phyloP scores from a whole-genome alignment of 2,113 vertebrate species.

The Callipepla squamata region DNA sequence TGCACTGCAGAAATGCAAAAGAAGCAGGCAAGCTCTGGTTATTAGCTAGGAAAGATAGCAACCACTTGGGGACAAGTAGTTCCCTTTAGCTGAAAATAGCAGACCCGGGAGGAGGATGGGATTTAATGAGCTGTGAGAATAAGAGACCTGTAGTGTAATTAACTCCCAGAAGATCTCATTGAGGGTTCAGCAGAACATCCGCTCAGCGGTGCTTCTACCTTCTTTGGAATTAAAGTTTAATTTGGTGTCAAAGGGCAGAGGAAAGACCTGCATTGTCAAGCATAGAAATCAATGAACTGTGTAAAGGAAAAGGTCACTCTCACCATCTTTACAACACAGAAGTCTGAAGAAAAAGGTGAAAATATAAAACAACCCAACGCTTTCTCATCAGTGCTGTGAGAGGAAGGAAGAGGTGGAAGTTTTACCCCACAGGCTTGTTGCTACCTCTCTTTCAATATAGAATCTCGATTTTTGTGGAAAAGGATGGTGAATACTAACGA shows the following conservation, averaged over 20 bases:
- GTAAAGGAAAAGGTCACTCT: background rate
- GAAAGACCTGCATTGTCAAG: conserved; percentile 31
- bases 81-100: conserved; percentile 42
- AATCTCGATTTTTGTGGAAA: background rate
- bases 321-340: background rate
- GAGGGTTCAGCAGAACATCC: background rate
- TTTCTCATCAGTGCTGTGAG: background rate
- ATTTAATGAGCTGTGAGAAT: conserved; percentile 40
- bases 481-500: background rate
- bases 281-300: conserved; percentile 4
- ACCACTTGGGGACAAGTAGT: background rate
- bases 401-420: background rate
- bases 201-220: conserved; percentile 36
- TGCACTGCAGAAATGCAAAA: background rate
- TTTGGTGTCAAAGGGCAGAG: conserved; percentile 62
- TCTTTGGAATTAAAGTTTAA: conserved; percentile 65
- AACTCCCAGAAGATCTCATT: conserved; percentile 54
- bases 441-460: background rate
- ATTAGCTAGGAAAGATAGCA: conserved; percentile 9
- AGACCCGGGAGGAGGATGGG: background rate
- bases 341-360: background rate
- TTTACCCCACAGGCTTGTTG: background rate
- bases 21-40: background rate
- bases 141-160: conserved; percentile 60
- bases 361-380: background rate